Conservation (phyloP, 2,113 vertebrate species). For the Syngnathus floridae region DNA sequence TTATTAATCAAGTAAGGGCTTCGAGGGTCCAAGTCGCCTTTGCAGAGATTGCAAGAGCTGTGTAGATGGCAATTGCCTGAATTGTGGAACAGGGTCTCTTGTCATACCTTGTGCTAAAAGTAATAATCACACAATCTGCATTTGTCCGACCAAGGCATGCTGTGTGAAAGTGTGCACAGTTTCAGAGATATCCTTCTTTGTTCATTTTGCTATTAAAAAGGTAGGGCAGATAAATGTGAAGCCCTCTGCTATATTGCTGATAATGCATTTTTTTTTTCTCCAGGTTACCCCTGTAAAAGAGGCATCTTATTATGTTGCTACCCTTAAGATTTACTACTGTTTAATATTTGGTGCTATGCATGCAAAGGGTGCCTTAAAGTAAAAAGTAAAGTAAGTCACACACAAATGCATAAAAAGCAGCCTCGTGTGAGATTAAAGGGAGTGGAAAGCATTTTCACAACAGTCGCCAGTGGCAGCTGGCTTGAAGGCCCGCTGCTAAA, state of each 20-base stretch:
- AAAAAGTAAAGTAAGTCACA: background rate
- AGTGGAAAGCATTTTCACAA: slow-evolving; percentile 14
- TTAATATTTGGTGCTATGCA: background rate
- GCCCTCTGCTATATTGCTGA: background rate
- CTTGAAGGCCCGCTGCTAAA: slow-evolving; percentile 10
- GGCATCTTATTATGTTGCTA: background rate
- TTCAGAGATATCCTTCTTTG: background rate
- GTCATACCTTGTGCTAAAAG: no score
- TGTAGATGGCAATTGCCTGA: no score
- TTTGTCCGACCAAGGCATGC: no score
- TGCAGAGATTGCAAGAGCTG: no score
- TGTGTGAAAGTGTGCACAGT: no score
- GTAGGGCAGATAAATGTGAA: background rate
- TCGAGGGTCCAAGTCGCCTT: no score
- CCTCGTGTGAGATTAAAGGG: slow-evolving; percentile 12
- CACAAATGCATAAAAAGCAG: background rate
- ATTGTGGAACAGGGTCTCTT: no score
- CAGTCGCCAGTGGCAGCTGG: slow-evolving; percentile 16
- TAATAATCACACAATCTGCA: no score
- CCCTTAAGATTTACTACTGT: background rate
- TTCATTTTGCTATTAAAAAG: background rate
- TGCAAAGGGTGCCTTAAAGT: background rate
- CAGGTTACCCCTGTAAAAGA: background rate
- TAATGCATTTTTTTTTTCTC: background rate
- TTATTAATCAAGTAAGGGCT: no score